A percentile compares a stretch with the other conserved stretches of the same genome.
phyloP scores from a whole-genome alignment of 2,113 vertebrate genomes.

The Alosa alosa region DNA sequence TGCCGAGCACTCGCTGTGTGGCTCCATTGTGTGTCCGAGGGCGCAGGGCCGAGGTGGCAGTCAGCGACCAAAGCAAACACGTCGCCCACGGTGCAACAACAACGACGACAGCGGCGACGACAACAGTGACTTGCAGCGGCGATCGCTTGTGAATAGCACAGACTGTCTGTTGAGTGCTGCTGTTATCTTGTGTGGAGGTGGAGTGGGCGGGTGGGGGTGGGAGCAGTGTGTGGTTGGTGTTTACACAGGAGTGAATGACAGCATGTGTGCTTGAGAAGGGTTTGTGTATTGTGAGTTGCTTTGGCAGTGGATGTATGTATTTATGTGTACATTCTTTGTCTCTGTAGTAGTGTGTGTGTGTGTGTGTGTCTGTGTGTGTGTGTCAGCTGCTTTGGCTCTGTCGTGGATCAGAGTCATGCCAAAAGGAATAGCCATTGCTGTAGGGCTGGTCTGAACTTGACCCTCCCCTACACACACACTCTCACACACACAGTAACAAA shows the following conservation, averaged over 20 bases:
- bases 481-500: not conserved
- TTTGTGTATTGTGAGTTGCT: no score
- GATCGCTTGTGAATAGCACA: constrained; percentile 35
- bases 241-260: not conserved
- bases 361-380: not conserved
- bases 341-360: no score
- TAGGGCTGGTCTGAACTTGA: no score
- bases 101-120: not conserved
- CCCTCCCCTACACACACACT: not conserved
- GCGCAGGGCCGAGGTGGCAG: not conserved
- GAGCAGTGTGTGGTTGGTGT: constrained; percentile 50
- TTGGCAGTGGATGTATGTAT: not conserved
- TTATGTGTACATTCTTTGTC: not conserved
- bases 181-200: not conserved
- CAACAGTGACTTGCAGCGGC: no score
- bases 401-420: no score
- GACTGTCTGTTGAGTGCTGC: constrained; percentile 47
- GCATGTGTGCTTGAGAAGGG: no score
- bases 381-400: not conserved
- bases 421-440: no score
- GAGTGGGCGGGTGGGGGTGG: constrained; percentile 14
- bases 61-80: constrained; percentile 54
- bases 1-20: not conserved
- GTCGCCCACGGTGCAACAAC: constrained; percentile 56
- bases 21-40: constrained; percentile 54